phyloP scores from a whole-genome alignment of 2,888 invertebrate genomes.

The Parasteatoda lunata region DNA sequence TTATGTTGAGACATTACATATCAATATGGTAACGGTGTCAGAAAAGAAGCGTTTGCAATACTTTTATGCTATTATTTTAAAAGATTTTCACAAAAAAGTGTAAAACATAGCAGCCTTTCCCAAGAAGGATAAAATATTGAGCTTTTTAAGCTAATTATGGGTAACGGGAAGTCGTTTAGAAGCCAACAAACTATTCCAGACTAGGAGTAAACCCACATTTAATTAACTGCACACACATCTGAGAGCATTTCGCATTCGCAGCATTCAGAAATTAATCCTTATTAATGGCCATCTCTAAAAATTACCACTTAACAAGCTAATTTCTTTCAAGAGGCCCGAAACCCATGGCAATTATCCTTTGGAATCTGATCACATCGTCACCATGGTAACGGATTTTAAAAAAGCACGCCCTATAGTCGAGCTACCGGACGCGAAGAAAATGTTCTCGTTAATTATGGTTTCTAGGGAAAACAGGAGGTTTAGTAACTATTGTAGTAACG shows the following conservation, averaged over 20 bases:
- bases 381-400: conserved; percentile 27
- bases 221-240: conserved; percentile 47
- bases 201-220: conserved; percentile 33
- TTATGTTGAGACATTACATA: too few relatives aligned
- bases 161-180: conserved; percentile 19
- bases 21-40: too few relatives aligned
- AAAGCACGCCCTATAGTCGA: conserved; percentile 8
- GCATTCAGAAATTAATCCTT: conserved; percentile 43
- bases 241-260: conserved; percentile 32
- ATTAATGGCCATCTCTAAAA: conserved; percentile 50
- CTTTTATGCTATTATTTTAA: too few relatives aligned
- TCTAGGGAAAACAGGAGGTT: conserved; percentile 11
- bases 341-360: conserved; percentile 30
- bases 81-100: too few relatives aligned
- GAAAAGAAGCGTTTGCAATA: too few relatives aligned
- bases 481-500: background rate
- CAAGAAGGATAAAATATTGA: background rate
- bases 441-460: conserved; percentile 23
- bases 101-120: background rate
- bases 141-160: conserved; percentile 19
- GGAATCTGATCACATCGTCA: conserved; percentile 48
- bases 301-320: conserved; percentile 44
- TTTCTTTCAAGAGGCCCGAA: conserved; percentile 18
- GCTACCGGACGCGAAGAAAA: conserved; percentile 9
- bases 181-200: conserved; percentile 11